Evolutionary conservation across 2,888 invertebrate species (phyloP).

Genomic region (Esperia sulphurella): DNA sequence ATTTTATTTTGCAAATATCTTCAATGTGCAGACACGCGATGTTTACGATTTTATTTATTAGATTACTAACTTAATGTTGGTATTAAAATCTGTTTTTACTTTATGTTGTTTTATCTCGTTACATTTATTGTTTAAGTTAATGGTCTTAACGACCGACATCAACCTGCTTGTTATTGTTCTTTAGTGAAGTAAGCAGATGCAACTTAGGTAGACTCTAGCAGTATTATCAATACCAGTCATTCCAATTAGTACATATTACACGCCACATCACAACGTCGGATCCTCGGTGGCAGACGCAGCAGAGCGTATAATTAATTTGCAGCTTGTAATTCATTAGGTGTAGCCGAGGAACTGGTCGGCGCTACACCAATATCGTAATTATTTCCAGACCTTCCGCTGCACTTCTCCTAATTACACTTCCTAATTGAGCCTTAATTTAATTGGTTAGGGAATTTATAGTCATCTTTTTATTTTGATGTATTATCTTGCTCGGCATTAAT

Average conservation of each 20-base stretch:
- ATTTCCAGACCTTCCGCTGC: slow-evolving; percentile 30
- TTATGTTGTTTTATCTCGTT: too few relatives aligned
- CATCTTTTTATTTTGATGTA: too few relatives aligned
- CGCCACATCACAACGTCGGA: slow-evolving; percentile 3
- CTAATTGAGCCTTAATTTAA: slow-evolving; percentile 47
- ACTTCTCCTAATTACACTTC: slow-evolving; percentile 50
- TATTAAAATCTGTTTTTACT: too few relatives aligned
- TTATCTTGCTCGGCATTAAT: too few relatives aligned
- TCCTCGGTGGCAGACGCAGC: slow-evolving; percentile 15
- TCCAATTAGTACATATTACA: slow-evolving; percentile 1
- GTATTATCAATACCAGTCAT: slow-evolving; percentile 4
- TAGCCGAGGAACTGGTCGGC: slow-evolving; percentile 27
- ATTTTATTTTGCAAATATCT: too few relatives aligned
- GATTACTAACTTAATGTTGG: too few relatives aligned
- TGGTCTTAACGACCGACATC: too few relatives aligned
- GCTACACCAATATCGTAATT: slow-evolving; percentile 39
- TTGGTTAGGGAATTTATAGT: slow-evolving; percentile 21
- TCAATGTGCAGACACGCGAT: too few relatives aligned
- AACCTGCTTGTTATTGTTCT: too few relatives aligned
- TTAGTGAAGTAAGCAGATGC: too few relatives aligned
- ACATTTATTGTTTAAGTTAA: too few relatives aligned
- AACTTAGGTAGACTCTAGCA: background rate
- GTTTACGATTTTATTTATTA: too few relatives aligned
- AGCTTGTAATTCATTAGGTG: slow-evolving; percentile 15
- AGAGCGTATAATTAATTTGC: slow-evolving; percentile 49